Evolutionary conservation across 2,797 vertebrate genomes (phyloP).

Genomic region (Cyprinella venusta): DNA sequence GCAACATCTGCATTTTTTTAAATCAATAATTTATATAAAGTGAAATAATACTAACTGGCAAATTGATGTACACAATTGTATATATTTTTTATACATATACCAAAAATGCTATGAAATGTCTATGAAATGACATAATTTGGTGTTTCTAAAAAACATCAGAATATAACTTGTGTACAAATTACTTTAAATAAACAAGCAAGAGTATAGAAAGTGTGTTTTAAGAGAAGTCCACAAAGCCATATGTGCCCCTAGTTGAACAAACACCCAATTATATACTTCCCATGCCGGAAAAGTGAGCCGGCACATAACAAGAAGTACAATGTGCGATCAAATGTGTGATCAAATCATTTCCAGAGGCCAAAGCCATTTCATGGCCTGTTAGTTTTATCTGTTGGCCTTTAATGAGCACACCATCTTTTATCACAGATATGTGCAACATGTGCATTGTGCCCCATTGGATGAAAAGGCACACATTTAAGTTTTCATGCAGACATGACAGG

Average conservation of each 20-base stretch:
- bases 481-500: slow-evolving; percentile 59
- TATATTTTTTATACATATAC: no score
- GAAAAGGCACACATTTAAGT: slow-evolving; percentile 43
- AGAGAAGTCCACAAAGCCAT: background rate
- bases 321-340: slow-evolving; percentile 32
- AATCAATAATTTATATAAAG: background rate
- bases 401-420: slow-evolving; percentile 40
- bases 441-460: slow-evolving; percentile 20
- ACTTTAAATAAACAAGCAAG: background rate
- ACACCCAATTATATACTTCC: background rate
- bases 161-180: background rate
- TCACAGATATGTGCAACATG: background rate
- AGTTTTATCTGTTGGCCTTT: slow-evolving; percentile 38
- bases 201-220: background rate
- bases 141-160: background rate
- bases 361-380: slow-evolving; percentile 47
- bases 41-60: background rate
- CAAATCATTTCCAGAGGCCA: slow-evolving; percentile 35
- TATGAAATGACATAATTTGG: background rate
- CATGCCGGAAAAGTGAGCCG: background rate
- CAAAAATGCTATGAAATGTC: slow-evolving; percentile 3
- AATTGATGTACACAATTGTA: background rate
- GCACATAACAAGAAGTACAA: slow-evolving; percentile 1
- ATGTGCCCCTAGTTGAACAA: slow-evolving; percentile 11
- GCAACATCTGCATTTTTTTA: background rate